These are phyloP conservation scores for Molorchus minor DNA, from an alignment of 2,888 invertebrate species.

Conservation along the genomic window DNA sequence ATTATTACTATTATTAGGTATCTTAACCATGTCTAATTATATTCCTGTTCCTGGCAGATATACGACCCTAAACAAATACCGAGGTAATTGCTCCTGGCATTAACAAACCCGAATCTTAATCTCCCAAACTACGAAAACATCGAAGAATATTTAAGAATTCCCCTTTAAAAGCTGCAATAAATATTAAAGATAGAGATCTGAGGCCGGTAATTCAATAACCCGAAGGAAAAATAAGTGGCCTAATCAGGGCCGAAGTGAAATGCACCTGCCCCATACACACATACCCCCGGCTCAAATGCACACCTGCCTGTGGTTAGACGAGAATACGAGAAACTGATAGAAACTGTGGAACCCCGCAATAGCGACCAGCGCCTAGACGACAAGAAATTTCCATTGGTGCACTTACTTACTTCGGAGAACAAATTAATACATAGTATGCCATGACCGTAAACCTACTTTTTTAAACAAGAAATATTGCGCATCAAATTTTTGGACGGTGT, in stretches of 20 bases:
- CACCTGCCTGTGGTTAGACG: constrained; percentile 22
- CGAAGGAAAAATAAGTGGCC: constrained; percentile 20
- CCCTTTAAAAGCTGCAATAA: constrained; percentile 25
- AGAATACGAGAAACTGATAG: background rate
- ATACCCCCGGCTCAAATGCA: constrained; percentile 15
- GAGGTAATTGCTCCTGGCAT: constrained; percentile 2
- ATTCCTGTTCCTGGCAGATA: background rate
- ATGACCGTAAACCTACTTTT: too few relatives aligned
- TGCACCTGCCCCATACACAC: constrained; percentile 23
- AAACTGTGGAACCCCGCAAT: constrained; percentile 1
- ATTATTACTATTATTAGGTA: background rate
- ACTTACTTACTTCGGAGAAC: too few relatives aligned
- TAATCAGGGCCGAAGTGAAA: constrained; percentile 16
- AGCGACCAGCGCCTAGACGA: constrained; percentile 9
- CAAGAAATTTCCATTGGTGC: constrained; percentile 21
- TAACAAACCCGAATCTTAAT: constrained; percentile 6
- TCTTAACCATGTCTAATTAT: background rate
- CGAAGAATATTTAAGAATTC: background rate
- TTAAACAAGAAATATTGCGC: background rate
- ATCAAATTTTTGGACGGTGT: background rate
- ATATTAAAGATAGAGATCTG: constrained; percentile 24
- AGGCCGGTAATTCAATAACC: constrained; percentile 22
- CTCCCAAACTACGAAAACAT: constrained; percentile 1
- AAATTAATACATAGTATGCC: too few relatives aligned
- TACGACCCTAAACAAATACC: constrained; percentile 1